Conservation (phyloP, 1,140 invertebrate genomes). For the Tribolium castaneum region DNA sequence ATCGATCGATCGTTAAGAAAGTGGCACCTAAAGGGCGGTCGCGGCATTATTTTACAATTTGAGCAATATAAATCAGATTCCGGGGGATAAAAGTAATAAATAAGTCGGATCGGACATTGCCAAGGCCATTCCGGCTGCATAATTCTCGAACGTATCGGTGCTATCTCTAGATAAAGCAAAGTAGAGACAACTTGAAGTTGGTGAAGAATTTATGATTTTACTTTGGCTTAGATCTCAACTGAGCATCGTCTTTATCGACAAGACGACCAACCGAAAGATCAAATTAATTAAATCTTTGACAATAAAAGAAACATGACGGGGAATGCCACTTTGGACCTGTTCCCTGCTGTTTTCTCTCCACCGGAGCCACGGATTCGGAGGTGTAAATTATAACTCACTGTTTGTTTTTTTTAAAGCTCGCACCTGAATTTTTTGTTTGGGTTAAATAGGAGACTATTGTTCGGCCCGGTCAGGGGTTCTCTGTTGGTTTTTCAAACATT, state of each 20-base stretch:
- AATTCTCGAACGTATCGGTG: slow-evolving; percentile 48
- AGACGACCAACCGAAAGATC: slow-evolving; percentile 18
- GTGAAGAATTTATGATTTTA: slow-evolving; percentile 50
- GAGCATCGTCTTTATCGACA: slow-evolving; percentile 33
- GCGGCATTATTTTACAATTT: slow-evolving; percentile 44
- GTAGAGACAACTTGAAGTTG: slow-evolving; percentile 41
- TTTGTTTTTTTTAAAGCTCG: slow-evolving; percentile 49
- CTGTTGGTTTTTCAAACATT: slow-evolving; percentile 49
- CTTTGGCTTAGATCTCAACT: slow-evolving; percentile 13
- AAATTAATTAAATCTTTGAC: slow-evolving; percentile 29
- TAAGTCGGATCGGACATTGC: slow-evolving; percentile 45
- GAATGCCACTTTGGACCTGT: slow-evolving; percentile 30
- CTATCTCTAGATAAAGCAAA: slow-evolving; percentile 51
- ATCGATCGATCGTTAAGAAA: background rate
- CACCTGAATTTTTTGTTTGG: slow-evolving; percentile 49
- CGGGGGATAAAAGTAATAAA: slow-evolving; percentile 50
- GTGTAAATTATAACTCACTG: slow-evolving; percentile 51
- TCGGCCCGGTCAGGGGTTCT: slow-evolving; percentile 42
- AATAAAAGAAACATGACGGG: slow-evolving; percentile 44
- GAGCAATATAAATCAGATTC: slow-evolving; percentile 49
- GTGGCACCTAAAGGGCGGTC: slow-evolving; percentile 13
- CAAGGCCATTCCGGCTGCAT: slow-evolving; percentile 50
- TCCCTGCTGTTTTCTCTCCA: slow-evolving; percentile 47
- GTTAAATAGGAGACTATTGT: slow-evolving; percentile 47
- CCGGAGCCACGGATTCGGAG: slow-evolving; percentile 43